These are phyloP conservation scores for Pyrocephalus nanus DNA, from an alignment of 2,797 vertebrate genomes.

Conservation along the genomic window DNA sequence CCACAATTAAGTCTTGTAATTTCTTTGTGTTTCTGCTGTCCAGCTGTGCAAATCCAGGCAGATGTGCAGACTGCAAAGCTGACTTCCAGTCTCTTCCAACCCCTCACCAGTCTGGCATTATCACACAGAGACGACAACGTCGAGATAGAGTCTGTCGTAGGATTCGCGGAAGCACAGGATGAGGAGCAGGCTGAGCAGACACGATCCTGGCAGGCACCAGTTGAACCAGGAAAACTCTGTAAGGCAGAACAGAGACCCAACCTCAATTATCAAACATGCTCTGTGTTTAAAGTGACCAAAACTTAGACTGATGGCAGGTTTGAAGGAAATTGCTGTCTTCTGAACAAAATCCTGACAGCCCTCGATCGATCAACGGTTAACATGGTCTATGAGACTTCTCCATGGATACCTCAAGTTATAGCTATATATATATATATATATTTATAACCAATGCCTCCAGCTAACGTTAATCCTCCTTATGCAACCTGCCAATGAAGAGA, in stretches of 20 bases:
- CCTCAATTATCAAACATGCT: background rate
- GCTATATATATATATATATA: background rate
- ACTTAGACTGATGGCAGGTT: background rate
- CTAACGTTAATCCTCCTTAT: slow-evolving; percentile 10
- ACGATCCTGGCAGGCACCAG: slow-evolving; percentile 96
- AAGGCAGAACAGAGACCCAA: slow-evolving; percentile 54
- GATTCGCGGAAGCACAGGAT: slow-evolving; percentile 96
- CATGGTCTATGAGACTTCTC: background rate
- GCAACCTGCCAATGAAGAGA: slow-evolving; percentile 14
- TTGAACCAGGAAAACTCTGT: slow-evolving; percentile 97
- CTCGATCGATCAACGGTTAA: background rate
- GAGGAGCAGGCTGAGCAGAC: slow-evolving; percentile 92
- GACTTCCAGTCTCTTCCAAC: slow-evolving; percentile 53
- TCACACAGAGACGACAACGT: slow-evolving; percentile 94
- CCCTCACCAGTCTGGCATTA: background rate
- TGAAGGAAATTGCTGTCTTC: background rate
- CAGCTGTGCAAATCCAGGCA: slow-evolving; percentile 78
- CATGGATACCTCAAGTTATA: background rate
- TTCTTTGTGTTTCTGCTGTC: slow-evolving; percentile 45
- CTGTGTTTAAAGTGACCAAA: accelerated
- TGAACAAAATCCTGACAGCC: background rate
- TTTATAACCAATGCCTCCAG: background rate
- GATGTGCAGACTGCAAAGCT: slow-evolving; percentile 56
- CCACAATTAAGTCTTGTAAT: slow-evolving; percentile 20
- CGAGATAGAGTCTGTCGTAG: slow-evolving; percentile 97